Evolutionary conservation across 2,113 vertebrate genomes (phyloP).

Genomic region (Datnioides undecimradiatus): DNA sequence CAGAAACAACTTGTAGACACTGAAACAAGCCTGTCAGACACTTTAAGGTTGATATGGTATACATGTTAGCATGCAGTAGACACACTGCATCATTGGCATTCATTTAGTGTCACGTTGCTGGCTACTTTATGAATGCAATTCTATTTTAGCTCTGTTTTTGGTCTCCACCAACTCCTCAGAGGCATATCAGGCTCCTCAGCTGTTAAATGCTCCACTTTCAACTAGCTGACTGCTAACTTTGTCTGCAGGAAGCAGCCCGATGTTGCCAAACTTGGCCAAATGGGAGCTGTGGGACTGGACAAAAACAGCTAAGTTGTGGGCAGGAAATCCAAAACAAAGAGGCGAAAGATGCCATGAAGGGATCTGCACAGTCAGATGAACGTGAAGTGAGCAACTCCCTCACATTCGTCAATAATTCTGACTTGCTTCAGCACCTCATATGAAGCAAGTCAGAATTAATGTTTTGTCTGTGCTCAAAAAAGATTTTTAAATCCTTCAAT

Average conservation of each 20-base stretch:
- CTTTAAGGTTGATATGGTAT: neutral
- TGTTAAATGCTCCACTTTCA: neutral
- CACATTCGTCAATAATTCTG: no score
- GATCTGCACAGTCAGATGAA: neutral
- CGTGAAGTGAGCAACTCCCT: neutral
- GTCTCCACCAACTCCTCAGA: neutral
- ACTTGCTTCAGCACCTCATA: no score
- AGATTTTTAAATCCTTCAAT: neutral
- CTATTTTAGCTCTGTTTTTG: neutral
- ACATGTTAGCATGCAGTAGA: no score
- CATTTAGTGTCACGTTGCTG: no score
- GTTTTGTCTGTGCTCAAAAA: neutral
- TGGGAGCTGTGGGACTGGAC: neutral
- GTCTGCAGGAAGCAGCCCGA: neutral
- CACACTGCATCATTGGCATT: no score
- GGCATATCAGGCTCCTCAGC: neutral
- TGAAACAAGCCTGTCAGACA: no score
- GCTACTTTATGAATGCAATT: no score
- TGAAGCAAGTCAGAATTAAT: neutral
- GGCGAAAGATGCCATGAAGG: neutral
- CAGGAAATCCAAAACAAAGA: neutral
- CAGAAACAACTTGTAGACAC: neutral
- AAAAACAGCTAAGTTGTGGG: neutral
- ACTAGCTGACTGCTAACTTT: neutral
- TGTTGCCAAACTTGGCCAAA: neutral